phyloP scores from a whole-genome alignment of 2,797 vertebrate genomes.

The Ciconia nigra region DNA sequence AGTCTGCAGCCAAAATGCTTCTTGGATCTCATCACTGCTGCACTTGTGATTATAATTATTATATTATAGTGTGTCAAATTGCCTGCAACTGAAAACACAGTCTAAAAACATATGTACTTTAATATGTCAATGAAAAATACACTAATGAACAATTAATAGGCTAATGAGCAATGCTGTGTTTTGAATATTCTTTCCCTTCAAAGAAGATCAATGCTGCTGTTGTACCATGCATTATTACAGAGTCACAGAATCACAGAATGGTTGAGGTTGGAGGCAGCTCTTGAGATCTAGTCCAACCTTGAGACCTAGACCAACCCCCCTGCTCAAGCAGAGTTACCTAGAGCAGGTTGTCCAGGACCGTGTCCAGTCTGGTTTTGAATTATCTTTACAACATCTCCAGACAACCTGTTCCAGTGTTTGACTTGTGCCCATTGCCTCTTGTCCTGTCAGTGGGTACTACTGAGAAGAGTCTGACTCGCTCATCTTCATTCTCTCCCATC shows the following conservation, averaged over 20 bases:
- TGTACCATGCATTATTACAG: background rate
- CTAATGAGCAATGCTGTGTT: background rate
- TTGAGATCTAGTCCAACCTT: background rate
- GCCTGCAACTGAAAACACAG: background rate
- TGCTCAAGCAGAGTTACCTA: background rate
- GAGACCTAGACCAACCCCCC: background rate
- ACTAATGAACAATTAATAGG: background rate
- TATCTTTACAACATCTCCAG: background rate
- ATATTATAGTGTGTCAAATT: background rate
- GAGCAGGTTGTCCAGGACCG: background rate
- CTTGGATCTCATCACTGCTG: conserved; percentile 6
- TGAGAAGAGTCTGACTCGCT: background rate
- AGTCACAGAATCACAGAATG: background rate
- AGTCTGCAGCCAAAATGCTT: conserved; percentile 25
- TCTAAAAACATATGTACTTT: background rate
- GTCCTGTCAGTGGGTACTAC: background rate
- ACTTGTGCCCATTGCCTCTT: background rate
- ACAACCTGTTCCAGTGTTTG: background rate
- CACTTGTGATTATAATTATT: background rate
- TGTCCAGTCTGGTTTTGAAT: background rate
- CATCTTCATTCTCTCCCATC: background rate
- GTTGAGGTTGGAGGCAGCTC: background rate
- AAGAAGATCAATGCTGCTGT: background rate
- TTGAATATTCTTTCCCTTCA: background rate
- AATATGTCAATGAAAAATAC: background rate